Evolutionary conservation across 2,888 invertebrate species (phyloP).

Genomic region (Noctua pronuba): DNA sequence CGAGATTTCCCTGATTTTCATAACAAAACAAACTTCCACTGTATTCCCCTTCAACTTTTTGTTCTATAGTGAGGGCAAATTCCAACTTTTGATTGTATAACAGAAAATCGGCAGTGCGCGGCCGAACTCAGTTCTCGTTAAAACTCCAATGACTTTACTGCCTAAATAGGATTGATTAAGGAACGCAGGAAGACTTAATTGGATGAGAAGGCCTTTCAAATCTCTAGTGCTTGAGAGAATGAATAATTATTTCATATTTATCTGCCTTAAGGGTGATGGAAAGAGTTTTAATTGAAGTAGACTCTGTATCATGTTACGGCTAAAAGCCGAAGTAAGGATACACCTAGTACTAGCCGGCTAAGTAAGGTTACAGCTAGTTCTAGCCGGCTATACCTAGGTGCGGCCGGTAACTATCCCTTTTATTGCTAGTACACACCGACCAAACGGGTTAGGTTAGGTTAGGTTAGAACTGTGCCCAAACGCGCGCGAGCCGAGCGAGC

Average conservation of each 20-base stretch:
- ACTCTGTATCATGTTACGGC: slow-evolving; percentile 12
- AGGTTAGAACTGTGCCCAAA: no score
- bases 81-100: slow-evolving; percentile 62
- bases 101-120: slow-evolving; percentile 51
- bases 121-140: slow-evolving; percentile 62
- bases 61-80: slow-evolving; percentile 55
- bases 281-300: slow-evolving; percentile 35
- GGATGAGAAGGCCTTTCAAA: slow-evolving; percentile 64
- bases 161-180: slow-evolving; percentile 70
- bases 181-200: slow-evolving; percentile 69
- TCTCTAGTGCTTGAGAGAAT: slow-evolving; percentile 54
- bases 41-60: slow-evolving; percentile 53
- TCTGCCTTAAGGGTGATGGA: slow-evolving; percentile 31
- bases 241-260: slow-evolving; percentile 66
- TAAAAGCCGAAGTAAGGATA: no score
- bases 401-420: no score
- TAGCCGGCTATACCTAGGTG: no score
- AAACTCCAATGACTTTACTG: slow-evolving; percentile 66
- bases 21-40: slow-evolving; percentile 44
- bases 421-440: no score
- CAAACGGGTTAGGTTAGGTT: no score
- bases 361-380: no score
- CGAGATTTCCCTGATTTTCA: slow-evolving; percentile 51
- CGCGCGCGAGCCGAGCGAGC: no score
- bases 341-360: no score